A percentile compares a stretch with the other conserved stretches of the same genome.
Conservation (phyloP, 2,113 vertebrate genomes). For the Gymnarchus niloticus region DNA sequence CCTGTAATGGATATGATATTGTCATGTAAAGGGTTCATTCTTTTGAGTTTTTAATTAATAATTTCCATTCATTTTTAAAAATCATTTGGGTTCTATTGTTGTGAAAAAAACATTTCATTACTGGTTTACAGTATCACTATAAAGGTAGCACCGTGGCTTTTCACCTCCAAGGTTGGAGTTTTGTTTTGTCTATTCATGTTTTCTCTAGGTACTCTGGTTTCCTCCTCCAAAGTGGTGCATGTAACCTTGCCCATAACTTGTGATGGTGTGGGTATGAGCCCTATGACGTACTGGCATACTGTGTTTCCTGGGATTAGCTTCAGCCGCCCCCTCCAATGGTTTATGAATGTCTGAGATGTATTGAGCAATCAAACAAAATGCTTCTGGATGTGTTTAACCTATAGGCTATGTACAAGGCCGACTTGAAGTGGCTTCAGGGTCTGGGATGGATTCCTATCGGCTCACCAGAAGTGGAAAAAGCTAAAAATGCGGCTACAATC, state of each 20-base stretch:
- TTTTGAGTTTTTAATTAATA: too few species aligned
- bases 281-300: too few species aligned
- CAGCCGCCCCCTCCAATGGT: background rate
- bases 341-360: background rate
- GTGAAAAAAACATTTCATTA: background rate
- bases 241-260: background rate
- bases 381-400: conserved; percentile 9
- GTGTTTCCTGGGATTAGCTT: background rate
- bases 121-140: background rate
- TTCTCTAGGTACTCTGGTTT: background rate
- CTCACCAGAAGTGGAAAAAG: conserved; percentile 15
- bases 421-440: conserved; percentile 21
- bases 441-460: conserved; percentile 17
- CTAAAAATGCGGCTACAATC: conserved; percentile 5
- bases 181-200: background rate
- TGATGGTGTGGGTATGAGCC: background rate
- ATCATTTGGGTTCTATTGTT: background rate
- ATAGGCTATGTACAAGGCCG: conserved; percentile 16
- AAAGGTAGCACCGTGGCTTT: background rate
- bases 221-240: background rate
- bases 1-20: background rate
- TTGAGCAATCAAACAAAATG: background rate
- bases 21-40: too few species aligned
- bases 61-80: background rate
- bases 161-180: background rate